phyloP scores from a whole-genome alignment of 2,888 invertebrate species.

The Atherix ibis region DNA sequence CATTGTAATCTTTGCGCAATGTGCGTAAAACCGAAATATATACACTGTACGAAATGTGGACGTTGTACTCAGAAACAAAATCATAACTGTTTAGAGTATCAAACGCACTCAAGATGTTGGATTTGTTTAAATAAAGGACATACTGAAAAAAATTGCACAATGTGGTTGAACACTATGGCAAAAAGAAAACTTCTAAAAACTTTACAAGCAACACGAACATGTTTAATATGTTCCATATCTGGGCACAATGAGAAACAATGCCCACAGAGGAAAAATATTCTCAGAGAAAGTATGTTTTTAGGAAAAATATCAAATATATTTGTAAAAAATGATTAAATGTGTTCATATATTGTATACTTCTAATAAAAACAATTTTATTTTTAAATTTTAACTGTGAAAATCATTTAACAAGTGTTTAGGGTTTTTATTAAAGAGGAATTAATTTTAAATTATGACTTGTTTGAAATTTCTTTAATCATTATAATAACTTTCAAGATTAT shows the following conservation, averaged over 20 bases:
- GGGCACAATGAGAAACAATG: slow-evolving; percentile 11
- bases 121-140: slow-evolving; percentile 25
- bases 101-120: slow-evolving; percentile 25
- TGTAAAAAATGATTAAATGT: not conserved
- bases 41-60: slow-evolving; percentile 57
- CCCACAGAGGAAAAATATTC: slow-evolving; percentile 4
- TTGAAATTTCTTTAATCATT: no score
- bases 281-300: slow-evolving; percentile 7
- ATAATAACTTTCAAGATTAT: no score
- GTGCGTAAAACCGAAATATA: slow-evolving; percentile 76
- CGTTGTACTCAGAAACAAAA: slow-evolving; percentile 40
- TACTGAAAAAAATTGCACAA: slow-evolving; percentile 21
- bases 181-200: no score
- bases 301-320: slow-evolving; percentile 6
- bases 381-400: no score
- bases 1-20: slow-evolving; percentile 49
- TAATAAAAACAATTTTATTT: not conserved
- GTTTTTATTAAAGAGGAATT: no score
- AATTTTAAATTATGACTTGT: no score
- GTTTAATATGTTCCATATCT: slow-evolving; percentile 7
- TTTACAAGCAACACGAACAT: slow-evolving; percentile 4
- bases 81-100: slow-evolving; percentile 38
- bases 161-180: slow-evolving; percentile 11
- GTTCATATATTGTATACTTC: not conserved
- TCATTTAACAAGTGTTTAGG: no score